A percentile compares a stretch with the other conserved stretches of the same genome.
These are phyloP conservation scores for Danionella dracula DNA, from an alignment of 2,797 vertebrate species.

Conservation along the genomic window DNA sequence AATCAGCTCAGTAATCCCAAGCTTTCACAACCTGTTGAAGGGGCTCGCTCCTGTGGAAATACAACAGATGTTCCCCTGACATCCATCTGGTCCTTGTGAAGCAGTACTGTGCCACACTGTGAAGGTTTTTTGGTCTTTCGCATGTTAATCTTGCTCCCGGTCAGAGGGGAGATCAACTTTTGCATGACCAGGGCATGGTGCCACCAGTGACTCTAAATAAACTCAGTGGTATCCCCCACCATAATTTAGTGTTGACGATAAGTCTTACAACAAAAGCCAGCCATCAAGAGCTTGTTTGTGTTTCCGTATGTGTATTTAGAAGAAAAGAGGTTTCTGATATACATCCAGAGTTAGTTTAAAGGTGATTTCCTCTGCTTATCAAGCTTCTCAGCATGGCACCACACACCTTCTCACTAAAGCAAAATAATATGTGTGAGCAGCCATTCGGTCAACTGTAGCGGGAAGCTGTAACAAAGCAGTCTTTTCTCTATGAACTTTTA, in stretches of 20 bases:
- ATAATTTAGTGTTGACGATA: slow-evolving; percentile 25
- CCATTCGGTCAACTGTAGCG: slow-evolving; percentile 26
- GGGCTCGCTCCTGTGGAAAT: slow-evolving; percentile 54
- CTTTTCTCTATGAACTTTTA: too few species aligned
- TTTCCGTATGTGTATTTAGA: slow-evolving; percentile 32
- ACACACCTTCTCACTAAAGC: slow-evolving; percentile 40
- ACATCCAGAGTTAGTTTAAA: slow-evolving; percentile 33
- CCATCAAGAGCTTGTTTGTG: slow-evolving; percentile 33
- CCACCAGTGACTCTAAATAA: slow-evolving; percentile 42
- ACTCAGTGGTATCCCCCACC: slow-evolving; percentile 32
- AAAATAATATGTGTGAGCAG: slow-evolving; percentile 45
- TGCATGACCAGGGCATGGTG: slow-evolving; percentile 20
- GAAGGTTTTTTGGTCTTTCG: slow-evolving; percentile 24
- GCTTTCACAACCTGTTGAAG: slow-evolving; percentile 47
- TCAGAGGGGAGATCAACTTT: slow-evolving; percentile 30
- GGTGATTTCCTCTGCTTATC: slow-evolving; percentile 37
- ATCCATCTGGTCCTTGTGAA: slow-evolving; percentile 64
- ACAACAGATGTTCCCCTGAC: slow-evolving; percentile 72
- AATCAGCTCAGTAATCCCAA: slow-evolving; percentile 42
- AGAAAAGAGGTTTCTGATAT: slow-evolving; percentile 30
- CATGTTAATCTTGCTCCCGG: slow-evolving; percentile 43
- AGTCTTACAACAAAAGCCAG: slow-evolving; percentile 45
- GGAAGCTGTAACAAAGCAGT: slow-evolving; percentile 6
- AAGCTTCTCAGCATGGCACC: slow-evolving; percentile 41
- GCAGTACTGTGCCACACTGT: slow-evolving; percentile 51